A percentile compares a stretch with the other conserved stretches of the same genome.
Evolutionary conservation across 2,113 vertebrate genomes (phyloP).

Genomic region (Micromys minutus): DNA sequence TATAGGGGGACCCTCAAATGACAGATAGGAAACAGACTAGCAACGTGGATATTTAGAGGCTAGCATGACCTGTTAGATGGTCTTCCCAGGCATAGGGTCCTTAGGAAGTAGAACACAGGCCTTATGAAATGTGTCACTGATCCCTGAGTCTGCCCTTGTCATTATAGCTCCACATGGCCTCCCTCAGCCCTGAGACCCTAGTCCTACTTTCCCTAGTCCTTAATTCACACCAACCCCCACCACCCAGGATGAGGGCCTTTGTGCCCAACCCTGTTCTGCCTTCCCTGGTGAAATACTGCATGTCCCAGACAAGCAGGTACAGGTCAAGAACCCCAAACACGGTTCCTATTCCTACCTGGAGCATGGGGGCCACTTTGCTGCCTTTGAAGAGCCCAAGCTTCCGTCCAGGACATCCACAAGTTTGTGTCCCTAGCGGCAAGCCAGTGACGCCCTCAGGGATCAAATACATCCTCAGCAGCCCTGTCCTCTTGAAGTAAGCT

Average conservation of each 20-base stretch:
- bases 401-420: constrained; percentile 83
- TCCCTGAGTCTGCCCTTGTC: background rate
- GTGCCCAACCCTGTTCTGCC: constrained; percentile 84
- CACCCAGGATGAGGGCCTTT: constrained; percentile 80
- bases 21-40: background rate
- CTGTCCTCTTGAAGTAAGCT: background rate
- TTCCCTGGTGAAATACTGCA: constrained; percentile 84
- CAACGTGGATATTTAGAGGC: background rate
- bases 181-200: background rate
- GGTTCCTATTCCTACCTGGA: constrained; percentile 85
- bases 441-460: background rate
- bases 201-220: no score
- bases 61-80: background rate
- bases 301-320: constrained; percentile 80
- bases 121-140: background rate
- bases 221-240: no score
- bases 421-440: constrained; percentile 83
- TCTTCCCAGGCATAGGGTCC: background rate
- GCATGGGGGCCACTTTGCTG: constrained; percentile 84
- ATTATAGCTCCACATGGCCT: background rate
- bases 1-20: background rate
- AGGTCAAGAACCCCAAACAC: constrained; percentile 82
- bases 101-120: background rate
- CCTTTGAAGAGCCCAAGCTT: constrained; percentile 86
- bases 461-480: background rate